Base-by-base conservation (phyloP, 1,140 invertebrate genomes). In the Rhyacophila brunnea region DNA sequence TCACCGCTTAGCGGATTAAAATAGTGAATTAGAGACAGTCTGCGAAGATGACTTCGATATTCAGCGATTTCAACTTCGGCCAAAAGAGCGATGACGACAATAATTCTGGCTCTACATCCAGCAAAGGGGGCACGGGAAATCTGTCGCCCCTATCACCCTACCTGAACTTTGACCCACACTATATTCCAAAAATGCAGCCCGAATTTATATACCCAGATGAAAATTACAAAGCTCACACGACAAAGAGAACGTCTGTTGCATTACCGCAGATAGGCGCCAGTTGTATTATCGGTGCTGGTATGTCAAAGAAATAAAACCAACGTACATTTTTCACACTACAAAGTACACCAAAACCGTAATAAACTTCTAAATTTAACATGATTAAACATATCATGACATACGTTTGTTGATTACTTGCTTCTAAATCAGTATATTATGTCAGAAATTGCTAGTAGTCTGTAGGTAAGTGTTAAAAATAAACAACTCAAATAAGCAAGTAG, bases 221-320 rank as follows among this genome's bases (percentile, higher is more conserved):
- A 35, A 77, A 73, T 58, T 73, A 79, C 65, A 78, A 76, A 72
- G 73, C 75, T 20, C 74, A 76, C 2, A 79, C 77, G 35, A 72
- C 75, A 6, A 69, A 74, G 67, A 70, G 77, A 53, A 77, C 77
- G 11, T 77, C 77, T 28, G 92, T 95, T 50, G 93, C 93, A 11
- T 93, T 98, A 72, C 92, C 91, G 59, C 92, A 96, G 72, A 96
- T 98, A 68, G 95, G 95, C 66, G 89, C 87, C 66, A 89, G 89
- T 34, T 91, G 88, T 66, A 89, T 94, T 82, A 70, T 85, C 64
- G 94, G 93, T 55, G 92, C 89, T 65, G 76, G 77, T 78, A 70
- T 11, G 52, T 28, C 9, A 40, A 40, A n/a, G 38, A 3, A 40
- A n/a, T 40, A n/a, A n/a, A 40, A 40, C 6, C 6, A 35, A 35